phyloP scores from a whole-genome alignment of 35 echinoderm and acorn worm genomes.

The Ptychodera flava region DNA sequence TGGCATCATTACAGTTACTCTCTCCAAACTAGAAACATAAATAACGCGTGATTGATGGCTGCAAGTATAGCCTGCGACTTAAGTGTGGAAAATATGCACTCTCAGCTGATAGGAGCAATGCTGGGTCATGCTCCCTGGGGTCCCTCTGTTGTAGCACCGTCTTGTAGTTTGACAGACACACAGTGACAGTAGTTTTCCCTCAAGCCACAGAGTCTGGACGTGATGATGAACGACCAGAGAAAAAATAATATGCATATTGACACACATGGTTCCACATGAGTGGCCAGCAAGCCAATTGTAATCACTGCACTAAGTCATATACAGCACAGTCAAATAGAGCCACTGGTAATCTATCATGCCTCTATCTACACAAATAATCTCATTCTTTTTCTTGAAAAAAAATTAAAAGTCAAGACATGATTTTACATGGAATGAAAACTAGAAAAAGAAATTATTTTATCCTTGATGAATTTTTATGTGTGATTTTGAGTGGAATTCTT shows the following conservation, averaged over 20 bases:
- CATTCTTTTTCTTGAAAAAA: too few species aligned
- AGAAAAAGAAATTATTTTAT: too few species aligned
- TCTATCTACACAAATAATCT: too few species aligned
- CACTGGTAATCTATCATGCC: too few species aligned
- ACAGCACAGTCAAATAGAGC: too few species aligned
- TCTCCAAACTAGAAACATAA: neutral
- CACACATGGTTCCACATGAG: neutral
- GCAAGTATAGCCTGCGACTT: neutral
- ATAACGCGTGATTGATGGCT: neutral
- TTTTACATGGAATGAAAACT: too few species aligned
- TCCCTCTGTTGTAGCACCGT: neutral
- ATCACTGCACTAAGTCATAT: neutral
- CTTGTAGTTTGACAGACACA: neutral
- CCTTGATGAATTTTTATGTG: too few species aligned
- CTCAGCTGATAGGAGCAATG: neutral
- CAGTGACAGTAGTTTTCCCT: neutral
- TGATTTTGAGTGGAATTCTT: too few species aligned
- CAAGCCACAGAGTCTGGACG: neutral
- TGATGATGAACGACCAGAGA: neutral
- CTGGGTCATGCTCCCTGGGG: neutral
- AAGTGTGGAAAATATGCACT: neutral
- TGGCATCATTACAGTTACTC: neutral
- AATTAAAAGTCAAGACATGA: too few species aligned
- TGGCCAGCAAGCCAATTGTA: neutral
- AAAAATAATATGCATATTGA: neutral